A percentile compares a stretch with the other conserved stretches of the same genome.
These are phyloP conservation scores for Delphinus delphis DNA, from an alignment of 2,113 vertebrate genomes.

Conservation along the genomic window DNA sequence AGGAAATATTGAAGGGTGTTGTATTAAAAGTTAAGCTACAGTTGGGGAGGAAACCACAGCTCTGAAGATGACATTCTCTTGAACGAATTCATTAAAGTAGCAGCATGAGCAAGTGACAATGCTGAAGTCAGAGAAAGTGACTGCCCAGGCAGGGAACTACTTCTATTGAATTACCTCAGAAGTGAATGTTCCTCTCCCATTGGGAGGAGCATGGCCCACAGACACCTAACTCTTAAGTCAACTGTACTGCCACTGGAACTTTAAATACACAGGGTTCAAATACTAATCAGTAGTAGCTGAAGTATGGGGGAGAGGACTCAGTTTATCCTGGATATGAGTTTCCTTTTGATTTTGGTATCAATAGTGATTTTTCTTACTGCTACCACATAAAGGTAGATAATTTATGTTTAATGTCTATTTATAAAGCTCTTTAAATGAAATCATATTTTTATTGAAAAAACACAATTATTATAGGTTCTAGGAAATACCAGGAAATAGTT, in stretches of 20 bases:
- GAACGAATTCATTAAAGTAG: not conserved
- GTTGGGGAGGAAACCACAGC: not conserved
- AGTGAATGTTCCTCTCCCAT: not conserved
- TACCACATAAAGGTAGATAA: not conserved
- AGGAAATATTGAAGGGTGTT: not conserved
- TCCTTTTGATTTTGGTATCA: not conserved
- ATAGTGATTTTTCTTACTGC: not conserved
- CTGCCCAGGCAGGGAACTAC: not conserved
- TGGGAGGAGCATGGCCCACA: fast-evolving
- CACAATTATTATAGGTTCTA: not conserved
- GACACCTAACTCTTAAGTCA: not conserved
- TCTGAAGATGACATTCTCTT: not conserved
- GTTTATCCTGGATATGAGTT: not conserved
- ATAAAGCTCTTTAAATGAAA: not conserved
- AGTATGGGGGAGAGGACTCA: not conserved
- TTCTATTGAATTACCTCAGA: not conserved
- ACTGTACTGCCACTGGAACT: too few species aligned
- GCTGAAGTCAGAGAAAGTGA: not conserved
- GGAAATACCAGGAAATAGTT: not conserved
- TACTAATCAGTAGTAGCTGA: not conserved
- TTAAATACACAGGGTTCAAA: too few species aligned
- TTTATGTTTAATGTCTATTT: not conserved
- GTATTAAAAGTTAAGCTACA: not conserved
- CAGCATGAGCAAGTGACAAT: too few species aligned
- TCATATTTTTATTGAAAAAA: not conserved